A percentile compares a stretch with the other conserved stretches of the same genome.
phyloP scores from a whole-genome alignment of 1,140 invertebrate species.

The Hyles euphorbiae region DNA sequence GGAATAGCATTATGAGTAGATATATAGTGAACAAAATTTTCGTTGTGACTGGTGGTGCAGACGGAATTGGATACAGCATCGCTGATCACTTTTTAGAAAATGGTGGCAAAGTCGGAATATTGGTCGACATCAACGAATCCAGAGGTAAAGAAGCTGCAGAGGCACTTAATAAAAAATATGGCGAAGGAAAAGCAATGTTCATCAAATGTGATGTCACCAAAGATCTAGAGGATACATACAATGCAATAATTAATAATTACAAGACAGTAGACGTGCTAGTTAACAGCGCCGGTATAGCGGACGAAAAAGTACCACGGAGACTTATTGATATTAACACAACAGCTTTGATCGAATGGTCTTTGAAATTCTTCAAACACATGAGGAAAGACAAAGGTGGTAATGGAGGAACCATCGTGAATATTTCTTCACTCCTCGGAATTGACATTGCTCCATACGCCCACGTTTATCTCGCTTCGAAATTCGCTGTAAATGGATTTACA shows the following conservation, averaged over 20 bases:
- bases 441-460: conserved; percentile 62
- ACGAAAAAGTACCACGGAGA: conserved; percentile 1
- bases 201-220: conserved; percentile 9
- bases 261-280: conserved; percentile 6
- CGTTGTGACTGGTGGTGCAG: conserved; percentile 7
- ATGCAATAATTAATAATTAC: background rate
- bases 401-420: conserved; percentile 78
- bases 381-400: conserved; percentile 75
- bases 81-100: conserved; percentile 1
- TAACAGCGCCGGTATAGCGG: conserved; percentile 5
- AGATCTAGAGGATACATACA: background rate
- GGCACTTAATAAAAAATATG: background rate
- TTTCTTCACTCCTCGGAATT: conserved; percentile 78
- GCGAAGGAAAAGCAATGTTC: conserved; percentile 5
- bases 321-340: conserved; percentile 26
- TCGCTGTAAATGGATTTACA: background rate
- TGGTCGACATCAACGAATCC: background rate
- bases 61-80: conserved; percentile 14
- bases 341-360: conserved; percentile 34
- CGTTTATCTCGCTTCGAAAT: too few species aligned
- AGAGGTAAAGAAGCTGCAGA: background rate
- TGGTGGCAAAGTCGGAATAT: too few species aligned
- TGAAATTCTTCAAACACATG: conserved; percentile 61
- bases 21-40: conserved; percentile 11
- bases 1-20: too few species aligned